Evolutionary conservation across 92 coral and sea anemone genomes (phyloP), one percentile per base, ranked within the genome.

Genomic region (Blastomussa wellsi): DNA sequence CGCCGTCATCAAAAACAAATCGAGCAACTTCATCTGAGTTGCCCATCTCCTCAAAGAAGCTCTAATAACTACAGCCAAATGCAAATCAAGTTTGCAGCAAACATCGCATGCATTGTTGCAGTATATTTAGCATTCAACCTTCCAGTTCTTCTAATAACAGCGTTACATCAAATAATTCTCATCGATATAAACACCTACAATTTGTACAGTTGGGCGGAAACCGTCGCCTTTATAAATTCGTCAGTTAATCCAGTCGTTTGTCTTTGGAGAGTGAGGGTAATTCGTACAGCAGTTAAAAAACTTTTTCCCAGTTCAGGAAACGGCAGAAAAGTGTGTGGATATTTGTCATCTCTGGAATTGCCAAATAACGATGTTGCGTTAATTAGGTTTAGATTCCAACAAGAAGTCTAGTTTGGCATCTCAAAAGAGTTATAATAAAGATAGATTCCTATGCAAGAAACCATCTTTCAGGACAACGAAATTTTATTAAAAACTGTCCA

Each of bases 171-270:
- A 51, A 76, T 91, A 51, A 47, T 79, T 36, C 74, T 59, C 35
- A 84, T 74, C 19, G 77, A 87, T 41, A 83, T 87, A 36, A 65
- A 68, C 10, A 49, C 84, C 12, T 79, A 86, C 79, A 90, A 92
- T 68, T 52, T 92, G 39, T 87, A 83, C 72, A 83, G 95, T 57
- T 94, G 98, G 98, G 90, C 89, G 1, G 98, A 94, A 39, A 88
- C 95, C 7, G 72, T 88, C 19, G 92, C 93, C 10, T 90, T 90
- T 59, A 44, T 89, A 11, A 94, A 92, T 66, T 92, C 98, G 17
- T 74, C 92, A 36, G 76, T 87, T 19, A 93, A 93, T 31, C 97
- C 97, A 74, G 22, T 94, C 19, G 79, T 90, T 15, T 94, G 91
- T 38, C 86, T 89, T 75, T 90, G 93, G 93, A 92, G 92, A 73